Percentiles rank a stretch among this genome's conserved stretches.
These are phyloP conservation scores for Amphiduros pacificus DNA, from an alignment of 2,888 invertebrate genomes.

Conservation along the genomic window DNA sequence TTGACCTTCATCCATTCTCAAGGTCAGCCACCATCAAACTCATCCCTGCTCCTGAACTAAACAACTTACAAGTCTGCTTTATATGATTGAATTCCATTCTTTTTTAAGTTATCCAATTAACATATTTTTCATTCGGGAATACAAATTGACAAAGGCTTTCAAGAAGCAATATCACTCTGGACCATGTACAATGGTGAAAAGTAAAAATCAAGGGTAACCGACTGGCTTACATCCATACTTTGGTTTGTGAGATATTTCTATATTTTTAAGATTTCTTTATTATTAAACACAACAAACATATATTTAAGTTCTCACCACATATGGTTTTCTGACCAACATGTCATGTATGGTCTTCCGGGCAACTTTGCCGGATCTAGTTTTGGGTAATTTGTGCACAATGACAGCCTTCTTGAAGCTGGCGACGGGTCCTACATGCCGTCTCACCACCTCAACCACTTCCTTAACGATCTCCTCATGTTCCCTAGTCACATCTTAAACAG, in stretches of 20 bases:
- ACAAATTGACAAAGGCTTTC: too few species aligned
- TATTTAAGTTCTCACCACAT: conserved; percentile 66
- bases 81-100: too few species aligned
- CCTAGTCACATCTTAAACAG: conserved; percentile 60
- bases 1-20: too few species aligned
- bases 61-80: too few species aligned
- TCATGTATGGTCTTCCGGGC: conserved; percentile 82
- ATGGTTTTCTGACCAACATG: conserved; percentile 77
- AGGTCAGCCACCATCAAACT: too few species aligned
- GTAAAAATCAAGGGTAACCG: too few species aligned
- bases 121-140: too few species aligned
- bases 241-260: background rate
- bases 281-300: background rate
- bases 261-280: background rate
- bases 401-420: conserved; percentile 82
- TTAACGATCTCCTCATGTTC: conserved; percentile 64
- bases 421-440: conserved; percentile 79
- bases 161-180: too few species aligned
- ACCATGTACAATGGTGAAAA: too few species aligned
- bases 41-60: too few species aligned
- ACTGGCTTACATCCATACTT: too few species aligned
- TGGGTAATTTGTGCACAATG: conserved; percentile 78
- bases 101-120: too few species aligned
- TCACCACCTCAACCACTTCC: conserved; percentile 67
- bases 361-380: conserved; percentile 85